Evolutionary conservation across 1,140 invertebrate species (phyloP), one percentile per base, ranked within the genome.

Genomic region (Caenorhabditis tropicalis): DNA sequence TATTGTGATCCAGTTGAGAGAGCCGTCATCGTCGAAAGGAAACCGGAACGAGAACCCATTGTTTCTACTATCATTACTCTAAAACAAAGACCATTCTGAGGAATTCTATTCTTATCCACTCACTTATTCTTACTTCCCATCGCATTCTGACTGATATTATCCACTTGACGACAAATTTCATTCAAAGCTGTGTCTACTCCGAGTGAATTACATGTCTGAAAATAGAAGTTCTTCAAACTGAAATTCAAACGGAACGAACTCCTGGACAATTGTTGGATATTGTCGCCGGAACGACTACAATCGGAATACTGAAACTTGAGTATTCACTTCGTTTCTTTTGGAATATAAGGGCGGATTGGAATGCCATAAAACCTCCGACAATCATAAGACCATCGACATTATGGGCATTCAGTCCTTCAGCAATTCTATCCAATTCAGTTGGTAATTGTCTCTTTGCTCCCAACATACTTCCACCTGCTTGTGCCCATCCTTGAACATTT

Each of bases 101-200:
- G 4, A 4, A 9, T 1, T 4, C 49, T n/a, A 51, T n/a, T n/a
- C 21, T 21, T n/a, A 2, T 16, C 19, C 43, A 65, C 33, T 74
- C 12, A 74, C 65, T 74, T 74, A 31, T 74, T 74, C 36, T 74
- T 74, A 24, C 65, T 24, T 24, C 65, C 65, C 36, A 39, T 74
- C n/a, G 65, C 65, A 74, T 74, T 74, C 36, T 74, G 65, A 74
- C 65, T 74, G 36, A 74, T 74, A 24, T 74, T 74, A 24, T 74
- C 65, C 21, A 74, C 65, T 43, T 74, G 65, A 43, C 65, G 65
- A 27, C 65, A 74, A 24, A 74, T 74, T 21, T 74, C 65, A 74
- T 74, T 74, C 1, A 74, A 36, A 5, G 65, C 65, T 19, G 65
- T 74, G 24, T 74, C 65, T 9, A 74, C 65, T 24, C 65, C 65